Evolutionary conservation across 2,113 vertebrate species (phyloP), one percentile per base, ranked within the genome.

Genomic region (Stigmatopora argus): DNA sequence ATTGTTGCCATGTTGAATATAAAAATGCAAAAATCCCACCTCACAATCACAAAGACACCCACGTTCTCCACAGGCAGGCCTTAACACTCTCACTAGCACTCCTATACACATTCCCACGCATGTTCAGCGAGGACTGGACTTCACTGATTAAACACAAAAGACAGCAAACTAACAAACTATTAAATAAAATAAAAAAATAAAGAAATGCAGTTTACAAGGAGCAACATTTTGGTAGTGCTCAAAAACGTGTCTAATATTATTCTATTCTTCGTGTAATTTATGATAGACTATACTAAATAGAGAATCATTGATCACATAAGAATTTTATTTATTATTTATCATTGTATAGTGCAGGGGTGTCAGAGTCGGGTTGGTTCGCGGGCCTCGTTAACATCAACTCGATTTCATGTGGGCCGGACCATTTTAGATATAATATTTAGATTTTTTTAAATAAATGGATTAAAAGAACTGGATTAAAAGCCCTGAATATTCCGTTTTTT

Each of bases 1-100:
- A 89, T 87, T 59, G 78, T 80, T 80, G 74, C 73, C 34, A 77
- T 56, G 69, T 60, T 73, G 55, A 75, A 78, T 79, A 82, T 85
- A 70, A 78, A 78, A 78, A 83, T 72, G 48, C 66, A 71, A 63
- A 68, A 70, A 81, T 69, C 49, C 17, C 69, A 75, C 65, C 47
- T 76, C 66, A 67, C 77, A 79, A 84, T 48, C 75, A 79, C 69
- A 79, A 70, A 75, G 59, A 74, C 74, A 66, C 85, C 82, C 80
- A 88, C 88, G 71, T 80, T 77, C 75, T 75, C 67, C 48, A 69
- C 77, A 78, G 68, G 46, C 73, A 71, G 73, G 21, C 67, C 59
- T n/a, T 52, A 84, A 76, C 77, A 67, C 81, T 79, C 73, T 83
- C 71, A 67, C 47, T 51, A 76, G 79, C 62, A 0, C 72, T 77